Conservation (phyloP, 2,113 vertebrate genomes). For the Notechis scutatus region DNA sequence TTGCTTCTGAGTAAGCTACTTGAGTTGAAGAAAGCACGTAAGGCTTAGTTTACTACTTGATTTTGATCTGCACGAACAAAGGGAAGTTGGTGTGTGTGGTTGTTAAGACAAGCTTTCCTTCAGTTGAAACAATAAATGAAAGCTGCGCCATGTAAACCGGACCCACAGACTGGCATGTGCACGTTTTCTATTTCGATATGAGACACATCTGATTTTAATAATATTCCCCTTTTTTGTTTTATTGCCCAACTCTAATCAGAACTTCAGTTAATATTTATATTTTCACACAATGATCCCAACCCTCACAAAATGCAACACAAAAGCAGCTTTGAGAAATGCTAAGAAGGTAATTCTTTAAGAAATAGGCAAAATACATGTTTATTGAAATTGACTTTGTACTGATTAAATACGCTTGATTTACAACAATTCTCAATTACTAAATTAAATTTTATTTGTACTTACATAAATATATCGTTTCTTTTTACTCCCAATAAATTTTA, state of each 20-base stretch:
- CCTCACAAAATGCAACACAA: conserved; percentile 64
- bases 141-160: neutral
- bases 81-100: neutral
- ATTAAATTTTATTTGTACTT: conserved; percentile 31
- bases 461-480: conserved; percentile 18
- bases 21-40: neutral
- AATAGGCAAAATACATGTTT: conserved; percentile 54
- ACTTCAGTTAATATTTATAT: conserved; percentile 61
- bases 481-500: conserved; percentile 41
- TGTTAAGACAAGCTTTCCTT: neutral
- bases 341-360: conserved; percentile 65
- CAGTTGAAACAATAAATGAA: conserved; percentile 20
- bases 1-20: neutral
- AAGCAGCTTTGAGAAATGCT: conserved; percentile 63
- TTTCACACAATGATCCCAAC: conserved; percentile 68
- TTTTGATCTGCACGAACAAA: neutral
- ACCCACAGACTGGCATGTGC: conserved; percentile 29
- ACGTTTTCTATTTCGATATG: conserved; percentile 17
- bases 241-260: conserved; percentile 65
- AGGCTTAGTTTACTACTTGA: neutral
- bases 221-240: conserved; percentile 58
- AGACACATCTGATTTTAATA: conserved; percentile 64
- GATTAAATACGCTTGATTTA: conserved; percentile 45
- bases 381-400: conserved; percentile 52
- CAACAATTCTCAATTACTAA: conserved; percentile 39